These are phyloP conservation scores for Cnemophilus loriae DNA, from an alignment of 2,113 vertebrate genomes.

Conservation along the genomic window DNA sequence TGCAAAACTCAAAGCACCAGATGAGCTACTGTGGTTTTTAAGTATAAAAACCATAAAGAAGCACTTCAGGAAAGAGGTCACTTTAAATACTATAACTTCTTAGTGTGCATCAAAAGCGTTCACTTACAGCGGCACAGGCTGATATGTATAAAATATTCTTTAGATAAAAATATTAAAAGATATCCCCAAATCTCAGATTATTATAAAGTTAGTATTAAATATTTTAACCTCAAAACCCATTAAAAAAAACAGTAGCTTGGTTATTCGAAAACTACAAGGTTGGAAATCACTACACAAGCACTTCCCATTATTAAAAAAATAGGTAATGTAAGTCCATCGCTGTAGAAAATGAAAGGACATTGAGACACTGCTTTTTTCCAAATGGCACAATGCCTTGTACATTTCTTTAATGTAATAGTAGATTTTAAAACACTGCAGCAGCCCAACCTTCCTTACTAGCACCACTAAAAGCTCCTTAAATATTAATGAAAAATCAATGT, in stretches of 20 bases:
- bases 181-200: neutral
- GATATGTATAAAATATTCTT: neutral
- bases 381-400: neutral
- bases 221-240: neutral
- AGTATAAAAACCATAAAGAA: neutral
- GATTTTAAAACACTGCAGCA: slow-evolving; percentile 6
- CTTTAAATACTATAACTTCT: neutral
- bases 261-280: neutral
- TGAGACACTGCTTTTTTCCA: neutral
- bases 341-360: neutral
- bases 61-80: neutral
- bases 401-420: neutral
- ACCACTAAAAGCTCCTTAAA: slow-evolving; percentile 9
- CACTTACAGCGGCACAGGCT: neutral
- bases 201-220: neutral
- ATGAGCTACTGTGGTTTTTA: neutral
- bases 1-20: neutral
- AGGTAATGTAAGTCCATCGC: neutral
- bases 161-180: neutral
- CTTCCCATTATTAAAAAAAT: neutral
- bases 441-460: neutral
- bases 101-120: neutral
- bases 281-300: neutral
- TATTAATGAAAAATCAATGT: slow-evolving; percentile 13
- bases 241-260: neutral